Evolutionary conservation across 35 echinoderm and acorn worm genomes (phyloP).

Genomic region (Strongylocentrotus purpuratus): DNA sequence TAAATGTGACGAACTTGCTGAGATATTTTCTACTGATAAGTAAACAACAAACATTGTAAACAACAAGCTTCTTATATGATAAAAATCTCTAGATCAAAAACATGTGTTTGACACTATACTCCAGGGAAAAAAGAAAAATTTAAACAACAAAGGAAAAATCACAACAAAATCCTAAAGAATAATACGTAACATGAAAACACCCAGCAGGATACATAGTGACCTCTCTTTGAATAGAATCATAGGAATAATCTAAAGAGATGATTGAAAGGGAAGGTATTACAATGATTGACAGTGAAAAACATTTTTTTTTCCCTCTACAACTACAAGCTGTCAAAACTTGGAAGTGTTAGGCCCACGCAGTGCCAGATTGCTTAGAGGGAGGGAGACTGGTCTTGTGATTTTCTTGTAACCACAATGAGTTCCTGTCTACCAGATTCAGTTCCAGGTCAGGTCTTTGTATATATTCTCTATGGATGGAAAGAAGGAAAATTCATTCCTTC

Average conservation of each 20-base stretch:
- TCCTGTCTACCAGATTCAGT: neutral
- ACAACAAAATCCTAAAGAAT: neutral
- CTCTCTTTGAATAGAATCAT: neutral
- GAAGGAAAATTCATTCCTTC: too few species aligned
- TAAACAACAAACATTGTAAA: neutral
- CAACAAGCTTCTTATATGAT: neutral
- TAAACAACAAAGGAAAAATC: neutral
- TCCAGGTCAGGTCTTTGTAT: neutral
- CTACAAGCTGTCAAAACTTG: neutral
- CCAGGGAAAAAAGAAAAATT: neutral
- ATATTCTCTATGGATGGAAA: neutral
- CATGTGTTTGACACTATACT: neutral
- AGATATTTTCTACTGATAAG: too few species aligned
- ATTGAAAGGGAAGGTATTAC: neutral
- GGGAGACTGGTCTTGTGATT: neutral
- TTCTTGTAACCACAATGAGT: neutral
- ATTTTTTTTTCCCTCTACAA: neutral
- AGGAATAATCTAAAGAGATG: neutral
- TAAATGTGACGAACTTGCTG: too few species aligned
- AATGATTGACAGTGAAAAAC: neutral
- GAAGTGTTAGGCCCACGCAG: neutral
- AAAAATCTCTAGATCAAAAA: neutral
- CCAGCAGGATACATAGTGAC: neutral
- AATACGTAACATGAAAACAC: neutral
- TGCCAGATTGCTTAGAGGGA: neutral